Evolutionary conservation across 1,140 invertebrate species (phyloP), one percentile per base, ranked within the genome.

Genomic region (Chlorops oryzae): DNA sequence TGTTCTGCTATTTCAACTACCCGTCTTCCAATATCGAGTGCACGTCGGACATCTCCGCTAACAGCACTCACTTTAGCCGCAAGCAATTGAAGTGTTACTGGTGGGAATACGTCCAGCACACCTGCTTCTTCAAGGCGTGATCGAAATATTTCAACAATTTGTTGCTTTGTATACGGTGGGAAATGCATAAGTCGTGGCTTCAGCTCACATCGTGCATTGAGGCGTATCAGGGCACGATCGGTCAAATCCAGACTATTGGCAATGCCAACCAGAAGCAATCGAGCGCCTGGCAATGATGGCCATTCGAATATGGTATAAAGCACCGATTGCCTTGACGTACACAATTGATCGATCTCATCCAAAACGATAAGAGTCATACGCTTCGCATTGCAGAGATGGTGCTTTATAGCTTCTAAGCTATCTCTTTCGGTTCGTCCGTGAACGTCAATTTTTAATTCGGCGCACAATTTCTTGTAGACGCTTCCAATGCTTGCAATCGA

Each of bases 201-300:
- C 0, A 88, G 64, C 23, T 85, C 79, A 58, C 82, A 80, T 25
- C 80, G 78, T 10, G 84, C 81, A 65, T 93, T 87, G 3, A 98
- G 76, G 50, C 92, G 77, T 22, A 93, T 90, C 39, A 98, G 74
- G 41, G 88, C 80, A n/a, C 93, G 79, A 68, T 96, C 90, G 0
- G 92, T 96, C 25, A 98, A 77, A 78, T 98, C 94, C 45, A 98
- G 77, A n/a, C 93, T 86, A 77, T 99, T 99, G 13, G 96, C 90
- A 59, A 98, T 88, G 23, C 94, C 95, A 39, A 98, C 79, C 2
- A 99, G 74, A 50, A 96, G 80, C 0, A 98, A 63, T 41, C 82
- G 83, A 0, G 85, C 86, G 25, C 81, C 74, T 0, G 72, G 57
- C 35, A 84, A 67, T 1, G 84, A 77, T 1, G 94, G 90, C 92